Evolutionary conservation across 1,140 invertebrate genomes (phyloP).

Genomic region (Venturia canescens): DNA sequence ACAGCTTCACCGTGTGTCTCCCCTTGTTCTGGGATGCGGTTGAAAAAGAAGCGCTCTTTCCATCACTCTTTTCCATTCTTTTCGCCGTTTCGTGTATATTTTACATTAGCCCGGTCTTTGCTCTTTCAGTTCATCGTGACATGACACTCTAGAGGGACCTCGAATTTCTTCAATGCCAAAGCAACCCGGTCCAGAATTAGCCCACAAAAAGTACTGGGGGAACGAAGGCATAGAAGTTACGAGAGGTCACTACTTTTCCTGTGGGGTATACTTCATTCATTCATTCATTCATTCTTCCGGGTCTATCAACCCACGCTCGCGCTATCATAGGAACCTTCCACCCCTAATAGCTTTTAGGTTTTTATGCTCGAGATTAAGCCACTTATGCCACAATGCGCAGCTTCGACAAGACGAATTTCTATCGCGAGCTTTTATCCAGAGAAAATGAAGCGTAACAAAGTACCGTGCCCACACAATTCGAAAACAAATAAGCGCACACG

Average conservation of each 20-base stretch:
- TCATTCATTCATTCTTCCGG: constrained; percentile 7
- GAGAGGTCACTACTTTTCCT: neutral
- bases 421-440: neutral
- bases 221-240: neutral
- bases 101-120: neutral
- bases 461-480: no score
- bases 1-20: neutral
- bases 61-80: neutral
- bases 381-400: neutral
- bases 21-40: neutral
- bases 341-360: neutral
- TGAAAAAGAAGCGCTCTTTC: neutral
- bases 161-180: neutral
- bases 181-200: neutral
- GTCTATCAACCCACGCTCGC: neutral
- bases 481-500: no score
- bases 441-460: neutral
- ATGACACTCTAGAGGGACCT: neutral
- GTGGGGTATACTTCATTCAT: neutral
- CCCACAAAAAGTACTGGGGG: neutral
- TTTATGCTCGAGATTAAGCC: neutral
- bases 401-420: neutral
- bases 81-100: neutral
- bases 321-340: neutral
- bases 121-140: neutral